These are phyloP conservation scores for Liasis olivaceus DNA, from an alignment of 2,797 vertebrate genomes.

Conservation along the genomic window DNA sequence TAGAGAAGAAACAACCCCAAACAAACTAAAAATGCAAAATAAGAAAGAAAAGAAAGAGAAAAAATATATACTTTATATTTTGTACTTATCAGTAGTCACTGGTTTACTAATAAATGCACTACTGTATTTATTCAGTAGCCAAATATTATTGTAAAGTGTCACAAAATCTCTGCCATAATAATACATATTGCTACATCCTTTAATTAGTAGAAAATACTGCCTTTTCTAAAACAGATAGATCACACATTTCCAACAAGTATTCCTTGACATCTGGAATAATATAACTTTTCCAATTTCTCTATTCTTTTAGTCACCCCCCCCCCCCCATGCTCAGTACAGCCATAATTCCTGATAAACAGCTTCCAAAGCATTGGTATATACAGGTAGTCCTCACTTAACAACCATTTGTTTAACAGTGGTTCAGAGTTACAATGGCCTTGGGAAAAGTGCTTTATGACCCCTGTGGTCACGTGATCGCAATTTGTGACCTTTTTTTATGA, in stretches of 20 bases:
- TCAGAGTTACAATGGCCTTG: not conserved
- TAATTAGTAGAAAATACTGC: not conserved
- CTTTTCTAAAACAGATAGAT: not conserved
- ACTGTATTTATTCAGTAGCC: not conserved
- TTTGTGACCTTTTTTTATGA: not conserved
- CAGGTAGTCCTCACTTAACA: not conserved
- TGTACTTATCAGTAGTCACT: not conserved
- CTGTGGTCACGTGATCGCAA: not conserved
- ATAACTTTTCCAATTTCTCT: not conserved
- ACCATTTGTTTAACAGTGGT: not conserved
- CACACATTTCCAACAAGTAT: not conserved
- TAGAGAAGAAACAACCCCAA: not conserved
- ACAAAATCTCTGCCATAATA: not conserved
- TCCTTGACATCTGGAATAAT: not conserved
- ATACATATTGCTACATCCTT: not conserved
- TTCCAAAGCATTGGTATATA: not conserved
- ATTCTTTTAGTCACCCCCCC: not conserved
- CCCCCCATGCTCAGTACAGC: not conserved
- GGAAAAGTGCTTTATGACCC: too few relatives aligned
- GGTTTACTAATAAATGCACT: not conserved
- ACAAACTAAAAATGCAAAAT: not conserved
- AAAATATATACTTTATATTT: not conserved
- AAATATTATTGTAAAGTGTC: not conserved
- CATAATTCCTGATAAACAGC: not conserved
- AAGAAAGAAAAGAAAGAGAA: not conserved